Base-by-base conservation (phyloP, 2,888 invertebrate species). In the Plagiodera versicolora region DNA sequence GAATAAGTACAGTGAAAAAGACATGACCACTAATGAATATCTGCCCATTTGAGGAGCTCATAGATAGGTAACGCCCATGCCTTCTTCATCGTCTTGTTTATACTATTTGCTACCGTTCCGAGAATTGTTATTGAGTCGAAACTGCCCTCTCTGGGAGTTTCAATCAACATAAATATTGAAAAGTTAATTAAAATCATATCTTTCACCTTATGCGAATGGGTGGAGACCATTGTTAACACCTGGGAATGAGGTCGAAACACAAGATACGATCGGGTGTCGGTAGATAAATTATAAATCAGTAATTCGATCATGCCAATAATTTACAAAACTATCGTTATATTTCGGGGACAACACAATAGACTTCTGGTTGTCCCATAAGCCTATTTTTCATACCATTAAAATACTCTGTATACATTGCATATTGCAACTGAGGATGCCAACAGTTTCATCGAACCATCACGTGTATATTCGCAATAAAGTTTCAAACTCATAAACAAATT, bases 171-270 rank as follows among this genome's bases (percentile, higher is more conserved):
- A 39, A 39, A 39, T 39, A 39, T 14, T 39, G 39, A 14, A 39
- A 39, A 39, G 39, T 39, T 39, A 39, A 39, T 39, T 39, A 39
- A 39, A 39, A n/a, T n/a, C 39, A 39, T 39, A 39, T 39, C 14
- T 14, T 6, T 39, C 39, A 14, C 39, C 14, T 14, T 14, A 14
- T 24, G 24, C 39, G 39, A 14, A 39, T 39, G 39, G 39, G 39
- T 10, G 39, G 39, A 14, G n/a, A 39, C 39, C 39, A 39, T 39
- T 39, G 39, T 39, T 39, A 39, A 39, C 39, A 39, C 39, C 39
- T 39, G 39, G 6, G 4, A 39, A 8, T 14, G 14, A 39, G 39
- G 39, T 39, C n/a, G 39, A n/a, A 39, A 39, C n/a, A 39, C n/a
- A 3, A 11, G 39, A 39, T 39, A n/a, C 14, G 39, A 14, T 14